phyloP scores from a whole-genome alignment of 2,113 vertebrate genomes.

The Cryptotis parvus region DNA sequence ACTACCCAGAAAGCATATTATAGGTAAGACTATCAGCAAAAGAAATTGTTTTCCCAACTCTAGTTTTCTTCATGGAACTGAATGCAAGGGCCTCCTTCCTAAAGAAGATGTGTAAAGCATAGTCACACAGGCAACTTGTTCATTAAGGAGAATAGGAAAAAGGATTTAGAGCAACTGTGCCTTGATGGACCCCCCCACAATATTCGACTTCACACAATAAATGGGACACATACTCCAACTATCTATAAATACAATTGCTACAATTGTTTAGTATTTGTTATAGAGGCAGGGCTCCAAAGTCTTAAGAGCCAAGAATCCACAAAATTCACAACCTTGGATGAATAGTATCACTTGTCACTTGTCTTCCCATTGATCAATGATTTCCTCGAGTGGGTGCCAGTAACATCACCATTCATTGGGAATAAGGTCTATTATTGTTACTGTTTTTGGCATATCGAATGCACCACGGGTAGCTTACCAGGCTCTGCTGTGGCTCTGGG shows the following conservation, averaged over 20 bases:
- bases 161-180: neutral
- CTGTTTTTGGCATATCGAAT: no score
- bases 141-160: neutral
- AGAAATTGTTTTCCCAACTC: no score
- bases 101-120: neutral
- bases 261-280: neutral
- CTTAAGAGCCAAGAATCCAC: neutral
- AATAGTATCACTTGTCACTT: no score
- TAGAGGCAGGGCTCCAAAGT: neutral
- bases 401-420: no score
- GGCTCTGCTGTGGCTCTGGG: no score
- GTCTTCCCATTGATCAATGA: no score
- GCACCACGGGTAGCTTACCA: no score
- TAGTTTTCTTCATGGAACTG: neutral
- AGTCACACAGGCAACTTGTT: neutral
- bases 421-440: no score
- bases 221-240: neutral
- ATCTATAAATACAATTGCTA: neutral
- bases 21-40: neutral
- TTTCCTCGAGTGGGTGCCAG: no score
- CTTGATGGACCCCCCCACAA: neutral
- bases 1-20: no score
- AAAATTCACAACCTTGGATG: neutral
- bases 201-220: neutral
- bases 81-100: neutral